Evolutionary conservation across 2,797 vertebrate genomes (phyloP).

Genomic region (Carcharodon carcharias): DNA sequence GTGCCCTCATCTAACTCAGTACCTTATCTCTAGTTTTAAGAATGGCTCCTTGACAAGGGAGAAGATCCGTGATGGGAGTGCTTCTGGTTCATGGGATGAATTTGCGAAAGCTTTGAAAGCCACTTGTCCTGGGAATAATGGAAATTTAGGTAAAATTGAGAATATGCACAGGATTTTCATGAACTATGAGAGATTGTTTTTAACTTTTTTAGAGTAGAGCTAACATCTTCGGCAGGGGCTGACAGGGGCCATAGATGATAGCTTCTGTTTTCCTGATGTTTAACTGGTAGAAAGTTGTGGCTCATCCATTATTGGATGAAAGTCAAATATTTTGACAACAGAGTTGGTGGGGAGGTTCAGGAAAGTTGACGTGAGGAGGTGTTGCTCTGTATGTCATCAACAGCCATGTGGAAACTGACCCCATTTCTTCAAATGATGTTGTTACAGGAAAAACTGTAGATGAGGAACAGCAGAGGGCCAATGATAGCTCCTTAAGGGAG

Average conservation of each 20-base stretch:
- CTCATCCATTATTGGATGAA: not conserved
- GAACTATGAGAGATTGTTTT: not conserved
- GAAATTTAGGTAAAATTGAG: conserved; percentile 68
- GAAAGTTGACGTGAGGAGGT: not conserved
- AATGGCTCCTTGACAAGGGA: conserved; percentile 89
- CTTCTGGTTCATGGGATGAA: conserved; percentile 74
- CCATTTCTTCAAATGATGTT: not conserved
- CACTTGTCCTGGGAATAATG: conserved; percentile 72
- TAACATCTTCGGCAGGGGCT: not conserved
- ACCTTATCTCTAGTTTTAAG: conserved; percentile 74
- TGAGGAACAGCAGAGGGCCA: not conserved
- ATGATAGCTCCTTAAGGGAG: not conserved
- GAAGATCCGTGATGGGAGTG: conserved; percentile 68
- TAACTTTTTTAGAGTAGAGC: not conserved
- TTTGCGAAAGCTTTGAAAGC: conserved; percentile 69
- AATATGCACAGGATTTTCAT: not conserved
- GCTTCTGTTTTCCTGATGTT: not conserved
- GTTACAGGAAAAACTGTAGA: not conserved
- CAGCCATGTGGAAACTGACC: not conserved
- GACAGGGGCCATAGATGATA: not conserved
- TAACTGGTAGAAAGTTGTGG: not conserved
- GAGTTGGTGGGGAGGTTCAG: not conserved
- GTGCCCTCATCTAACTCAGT: not conserved
- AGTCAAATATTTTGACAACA: not conserved
- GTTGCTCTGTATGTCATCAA: not conserved